These are phyloP conservation scores for Coptodon bakossiorum DNA, from an alignment of 2,113 vertebrate genomes.

Conservation along the genomic window DNA sequence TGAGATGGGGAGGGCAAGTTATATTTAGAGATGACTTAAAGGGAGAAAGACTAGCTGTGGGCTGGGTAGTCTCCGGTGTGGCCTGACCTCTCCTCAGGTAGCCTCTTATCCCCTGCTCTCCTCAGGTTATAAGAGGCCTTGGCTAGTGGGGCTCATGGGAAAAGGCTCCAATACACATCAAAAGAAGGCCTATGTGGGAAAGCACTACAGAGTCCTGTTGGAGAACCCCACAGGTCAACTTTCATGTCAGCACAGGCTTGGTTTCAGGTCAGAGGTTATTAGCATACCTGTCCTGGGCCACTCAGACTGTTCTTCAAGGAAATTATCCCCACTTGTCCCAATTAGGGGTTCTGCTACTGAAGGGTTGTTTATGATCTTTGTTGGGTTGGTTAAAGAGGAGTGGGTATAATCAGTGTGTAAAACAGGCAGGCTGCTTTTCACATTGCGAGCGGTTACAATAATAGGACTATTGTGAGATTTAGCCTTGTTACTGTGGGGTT, in stretches of 20 bases:
- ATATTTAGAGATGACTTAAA: constrained; percentile 50
- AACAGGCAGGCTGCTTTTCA: background rate
- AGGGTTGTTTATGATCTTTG: constrained; percentile 46
- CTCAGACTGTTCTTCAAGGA: constrained; percentile 55
- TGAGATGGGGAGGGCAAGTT: background rate
- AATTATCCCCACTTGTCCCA: constrained; percentile 71
- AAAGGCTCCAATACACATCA: constrained; percentile 60
- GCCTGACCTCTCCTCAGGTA: constrained; percentile 64
- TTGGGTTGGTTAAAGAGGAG: constrained; percentile 26
- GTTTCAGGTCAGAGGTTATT: constrained; percentile 52
- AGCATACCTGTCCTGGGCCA: constrained; percentile 68
- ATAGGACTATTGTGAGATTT: background rate
- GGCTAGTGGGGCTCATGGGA: constrained; percentile 49
- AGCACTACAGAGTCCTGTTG: constrained; percentile 21
- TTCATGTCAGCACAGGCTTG: constrained; percentile 63
- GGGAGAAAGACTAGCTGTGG: constrained; percentile 17
- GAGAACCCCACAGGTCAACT: constrained; percentile 42
- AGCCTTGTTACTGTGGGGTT: background rate
- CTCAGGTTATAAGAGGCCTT: constrained; percentile 27
- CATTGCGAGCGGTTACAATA: background rate
- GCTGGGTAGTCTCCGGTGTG: constrained; percentile 39
- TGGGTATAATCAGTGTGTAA: constrained; percentile 24
- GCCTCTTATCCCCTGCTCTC: background rate
- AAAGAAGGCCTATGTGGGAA: constrained; percentile 64
- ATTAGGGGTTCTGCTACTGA: constrained; percentile 49